A percentile compares a stretch with the other conserved stretches of the same genome.
Evolutionary conservation across 2,888 invertebrate species (phyloP).

Genomic region (Epirrhoe alternata): DNA sequence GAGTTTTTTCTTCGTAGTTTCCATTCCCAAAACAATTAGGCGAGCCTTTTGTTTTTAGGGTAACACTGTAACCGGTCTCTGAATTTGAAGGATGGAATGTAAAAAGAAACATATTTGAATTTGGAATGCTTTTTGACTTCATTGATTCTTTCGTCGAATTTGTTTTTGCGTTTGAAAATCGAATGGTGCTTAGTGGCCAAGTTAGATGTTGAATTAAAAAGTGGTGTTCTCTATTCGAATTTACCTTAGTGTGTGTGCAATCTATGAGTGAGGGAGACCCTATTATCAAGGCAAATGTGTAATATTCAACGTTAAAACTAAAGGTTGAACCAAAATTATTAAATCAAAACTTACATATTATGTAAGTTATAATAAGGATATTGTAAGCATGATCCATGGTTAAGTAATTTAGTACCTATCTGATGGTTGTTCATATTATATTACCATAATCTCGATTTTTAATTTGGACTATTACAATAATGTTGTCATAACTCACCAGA

Average conservation of each 20-base stretch:
- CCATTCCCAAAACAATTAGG: conserved; percentile 71
- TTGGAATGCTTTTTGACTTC: conserved; percentile 18
- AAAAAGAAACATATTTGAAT: conserved; percentile 40
- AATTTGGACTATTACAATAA: background rate
- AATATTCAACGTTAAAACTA: no score
- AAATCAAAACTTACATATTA: no score
- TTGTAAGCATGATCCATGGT: no score
- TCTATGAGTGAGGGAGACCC: no score
- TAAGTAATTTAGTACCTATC: no score
- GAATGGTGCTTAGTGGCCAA: background rate
- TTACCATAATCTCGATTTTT: no score
- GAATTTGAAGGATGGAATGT: conserved; percentile 47
- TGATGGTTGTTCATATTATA: no score
- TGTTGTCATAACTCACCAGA: conserved; percentile 20
- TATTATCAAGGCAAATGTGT: no score
- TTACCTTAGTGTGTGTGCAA: background rate
- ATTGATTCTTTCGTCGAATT: conserved; percentile 11
- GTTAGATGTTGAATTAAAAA: background rate
- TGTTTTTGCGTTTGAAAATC: background rate
- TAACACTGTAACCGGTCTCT: conserved; percentile 54
- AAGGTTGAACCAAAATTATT: no score
- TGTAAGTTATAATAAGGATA: no score
- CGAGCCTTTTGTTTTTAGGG: conserved; percentile 67
- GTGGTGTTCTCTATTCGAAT: background rate
- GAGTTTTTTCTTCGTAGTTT: conserved; percentile 61